A percentile compares a stretch with the other conserved stretches of the same genome.
phyloP scores from a whole-genome alignment of 2,113 vertebrate species.

The Oreochromis tanganicae region DNA sequence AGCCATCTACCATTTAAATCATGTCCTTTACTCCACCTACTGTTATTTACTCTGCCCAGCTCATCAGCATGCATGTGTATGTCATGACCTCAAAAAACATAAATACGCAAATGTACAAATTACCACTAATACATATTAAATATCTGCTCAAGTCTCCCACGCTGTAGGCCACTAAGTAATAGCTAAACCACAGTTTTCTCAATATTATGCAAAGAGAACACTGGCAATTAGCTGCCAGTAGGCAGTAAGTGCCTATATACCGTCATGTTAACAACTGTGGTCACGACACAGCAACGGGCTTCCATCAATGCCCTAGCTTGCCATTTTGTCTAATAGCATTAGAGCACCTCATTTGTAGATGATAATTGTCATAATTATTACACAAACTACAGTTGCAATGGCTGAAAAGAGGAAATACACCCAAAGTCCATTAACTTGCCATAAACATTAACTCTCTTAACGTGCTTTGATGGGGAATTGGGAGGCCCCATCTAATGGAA shows the following conservation, averaged over 20 bases:
- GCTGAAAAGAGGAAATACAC: constrained; percentile 54
- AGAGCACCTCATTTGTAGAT: constrained; percentile 70
- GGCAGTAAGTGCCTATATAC: constrained; percentile 42
- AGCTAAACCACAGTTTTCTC: constrained; percentile 38
- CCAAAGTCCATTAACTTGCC: constrained; percentile 77
- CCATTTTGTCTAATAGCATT: constrained; percentile 72
- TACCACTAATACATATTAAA: not conserved
- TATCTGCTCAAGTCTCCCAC: not conserved
- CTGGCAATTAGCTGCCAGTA: constrained; percentile 53
- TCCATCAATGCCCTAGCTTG: constrained; percentile 44
- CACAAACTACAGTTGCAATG: constrained; percentile 64
- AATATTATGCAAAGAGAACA: constrained; percentile 39
- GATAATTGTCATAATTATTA: constrained; percentile 79
- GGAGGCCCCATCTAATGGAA: constrained; percentile 59
- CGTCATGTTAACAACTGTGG: constrained; percentile 28
- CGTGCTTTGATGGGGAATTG: constrained; percentile 62
- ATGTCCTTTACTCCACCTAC: not conserved
- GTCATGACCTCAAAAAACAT: not conserved
- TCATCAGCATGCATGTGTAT: not conserved
- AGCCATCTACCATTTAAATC: not conserved
- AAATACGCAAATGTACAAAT: not conserved
- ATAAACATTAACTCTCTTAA: constrained; percentile 76
- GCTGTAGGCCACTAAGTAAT: constrained; percentile 6
- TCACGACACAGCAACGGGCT: constrained; percentile 42
- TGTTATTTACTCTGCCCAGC: not conserved